Evolutionary conservation across 2,888 invertebrate genomes (phyloP).

Genomic region (Patella caerulea): DNA sequence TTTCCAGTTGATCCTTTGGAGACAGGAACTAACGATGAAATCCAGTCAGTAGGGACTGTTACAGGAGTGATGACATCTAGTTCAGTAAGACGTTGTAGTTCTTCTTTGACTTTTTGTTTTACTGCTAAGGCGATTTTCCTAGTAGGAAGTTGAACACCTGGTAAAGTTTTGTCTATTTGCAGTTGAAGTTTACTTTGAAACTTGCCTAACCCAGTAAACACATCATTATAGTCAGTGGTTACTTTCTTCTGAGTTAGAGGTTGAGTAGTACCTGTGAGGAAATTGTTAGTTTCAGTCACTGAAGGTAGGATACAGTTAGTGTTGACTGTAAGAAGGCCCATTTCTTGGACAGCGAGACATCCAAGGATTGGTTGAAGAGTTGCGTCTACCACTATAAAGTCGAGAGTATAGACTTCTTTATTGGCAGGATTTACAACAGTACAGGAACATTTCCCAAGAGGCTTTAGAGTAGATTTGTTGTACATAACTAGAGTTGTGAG

Average conservation of each 20-base stretch:
- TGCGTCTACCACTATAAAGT: not conserved
- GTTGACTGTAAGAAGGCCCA: not conserved
- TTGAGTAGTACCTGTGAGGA: no score
- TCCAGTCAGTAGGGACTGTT: slow-evolving; percentile 37
- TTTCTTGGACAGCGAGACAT: not conserved
- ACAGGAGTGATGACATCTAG: slow-evolving; percentile 23
- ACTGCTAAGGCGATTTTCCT: not conserved
- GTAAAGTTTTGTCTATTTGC: no score
- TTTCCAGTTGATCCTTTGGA: slow-evolving; percentile 19
- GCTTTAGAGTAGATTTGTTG: not conserved
- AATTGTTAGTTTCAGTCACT: not conserved
- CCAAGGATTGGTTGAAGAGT: not conserved
- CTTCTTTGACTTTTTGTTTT: not conserved
- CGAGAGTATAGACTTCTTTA: not conserved
- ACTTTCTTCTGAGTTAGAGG: no score
- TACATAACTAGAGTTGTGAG: not conserved
- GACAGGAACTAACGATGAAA: slow-evolving; percentile 34
- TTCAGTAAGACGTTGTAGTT: not conserved
- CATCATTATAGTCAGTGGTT: no score
- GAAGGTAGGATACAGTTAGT: not conserved
- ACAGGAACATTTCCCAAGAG: no score
- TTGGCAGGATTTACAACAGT: not conserved
- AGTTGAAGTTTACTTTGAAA: no score
- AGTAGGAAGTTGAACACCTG: not conserved
- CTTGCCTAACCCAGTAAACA: no score